Evolutionary conservation across 2,113 vertebrate species (phyloP).

Genomic region (Anarhynchus alexandrinus): DNA sequence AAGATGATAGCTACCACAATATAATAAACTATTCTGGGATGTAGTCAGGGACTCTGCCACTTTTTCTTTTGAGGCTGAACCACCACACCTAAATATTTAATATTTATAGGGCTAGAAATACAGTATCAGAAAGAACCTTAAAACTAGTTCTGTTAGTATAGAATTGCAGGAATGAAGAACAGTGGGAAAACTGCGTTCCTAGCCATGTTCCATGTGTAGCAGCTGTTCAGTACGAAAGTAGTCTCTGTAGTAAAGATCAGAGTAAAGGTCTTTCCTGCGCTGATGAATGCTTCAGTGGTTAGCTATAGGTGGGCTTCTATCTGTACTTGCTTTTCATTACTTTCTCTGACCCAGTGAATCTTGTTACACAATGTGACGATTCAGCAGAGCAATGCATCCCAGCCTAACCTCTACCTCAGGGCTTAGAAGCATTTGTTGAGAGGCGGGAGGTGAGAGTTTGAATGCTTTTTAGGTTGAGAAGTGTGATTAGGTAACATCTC

Average conservation of each 20-base stretch:
- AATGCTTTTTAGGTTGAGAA: neutral
- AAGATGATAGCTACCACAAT: neutral
- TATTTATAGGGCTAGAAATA: neutral
- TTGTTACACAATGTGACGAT: neutral
- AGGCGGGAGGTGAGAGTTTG: neutral
- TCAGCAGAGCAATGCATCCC: neutral
- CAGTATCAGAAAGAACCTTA: neutral
- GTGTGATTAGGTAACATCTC: neutral
- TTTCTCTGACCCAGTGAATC: neutral
- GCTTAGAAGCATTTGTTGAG: neutral
- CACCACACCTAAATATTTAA: neutral
- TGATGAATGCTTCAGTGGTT: neutral
- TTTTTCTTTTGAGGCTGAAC: neutral
- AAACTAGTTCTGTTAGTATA: neutral
- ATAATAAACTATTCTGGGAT: neutral
- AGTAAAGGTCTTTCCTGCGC: neutral
- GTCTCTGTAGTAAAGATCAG: neutral
- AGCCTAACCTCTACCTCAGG: neutral
- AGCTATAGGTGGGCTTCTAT: neutral
- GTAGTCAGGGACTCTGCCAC: neutral
- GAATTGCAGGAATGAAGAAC: neutral
- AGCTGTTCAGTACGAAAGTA: neutral
- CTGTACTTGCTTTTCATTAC: neutral
- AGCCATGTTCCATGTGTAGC: neutral
- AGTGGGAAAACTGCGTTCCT: neutral